Evolutionary conservation across 2,888 invertebrate genomes (phyloP), one percentile per base, ranked within the genome.

Genomic region (Bibio marci): DNA sequence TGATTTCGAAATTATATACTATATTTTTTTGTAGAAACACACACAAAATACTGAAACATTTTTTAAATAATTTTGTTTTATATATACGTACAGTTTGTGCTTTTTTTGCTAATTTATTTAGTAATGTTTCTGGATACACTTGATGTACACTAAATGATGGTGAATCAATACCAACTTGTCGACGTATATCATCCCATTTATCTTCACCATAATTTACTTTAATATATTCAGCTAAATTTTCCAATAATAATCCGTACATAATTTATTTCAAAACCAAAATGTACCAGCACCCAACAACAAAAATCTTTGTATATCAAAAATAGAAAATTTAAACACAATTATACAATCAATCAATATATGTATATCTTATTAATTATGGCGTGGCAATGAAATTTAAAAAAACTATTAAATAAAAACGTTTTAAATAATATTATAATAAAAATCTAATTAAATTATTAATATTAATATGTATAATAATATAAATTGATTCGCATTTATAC

Each of bases 181-280:
- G 64, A 41, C 91, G 65, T 44, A 94, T 86, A 55, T 87, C 83
- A 51, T 90, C 86, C 94, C 94, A 95, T 50, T 80, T 75, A 41
- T 86, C 86, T 55, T 92, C 91, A 1, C 95, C 95, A 63, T 91
- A 95, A n/a, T 78, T 80, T 52, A 80, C 75, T 44, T 85, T 80
- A 54, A 97, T 83, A 65, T 80, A 92, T 61, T 90, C 88, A 49
- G 86, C 80, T 66, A 95, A 73, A 56, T 92, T 90, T 62, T 95
- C 94, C 52, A 97, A 65, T 31, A 97, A 73, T 46, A 97, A 69
- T 27, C 97, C 97, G 69, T 97, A 97, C 97, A 97, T 95, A 18
- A 22, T 37, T 22, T 30, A 14, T 15, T 31, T 30, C 6, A 26
- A 26, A 26, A 26, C 6, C 6, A 26, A 26, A 26, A 26, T 26